Conservation (phyloP, 2,797 vertebrate genomes). For the Ctenosaura bakeri region DNA sequence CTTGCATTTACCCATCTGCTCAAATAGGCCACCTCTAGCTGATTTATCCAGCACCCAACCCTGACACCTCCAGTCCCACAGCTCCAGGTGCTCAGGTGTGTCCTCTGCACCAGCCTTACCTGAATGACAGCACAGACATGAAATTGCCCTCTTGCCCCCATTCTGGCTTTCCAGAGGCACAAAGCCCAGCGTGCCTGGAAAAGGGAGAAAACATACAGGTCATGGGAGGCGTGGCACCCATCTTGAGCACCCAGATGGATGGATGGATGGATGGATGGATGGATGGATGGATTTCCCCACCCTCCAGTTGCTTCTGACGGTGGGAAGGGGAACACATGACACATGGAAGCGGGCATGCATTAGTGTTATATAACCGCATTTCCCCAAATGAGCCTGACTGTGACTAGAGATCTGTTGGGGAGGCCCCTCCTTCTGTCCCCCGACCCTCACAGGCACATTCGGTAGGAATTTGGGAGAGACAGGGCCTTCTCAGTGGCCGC, state of each 20-base stretch:
- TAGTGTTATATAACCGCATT: no score
- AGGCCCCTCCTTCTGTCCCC: not conserved
- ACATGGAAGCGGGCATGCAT: no score
- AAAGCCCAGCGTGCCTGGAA: constrained; percentile 89
- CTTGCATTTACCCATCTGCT: not conserved
- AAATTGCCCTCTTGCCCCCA: constrained; percentile 83
- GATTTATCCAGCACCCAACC: no score
- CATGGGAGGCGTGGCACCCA: not conserved
- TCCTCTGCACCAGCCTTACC: constrained; percentile 78
- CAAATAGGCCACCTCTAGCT: no score
- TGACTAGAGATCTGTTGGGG: no score
- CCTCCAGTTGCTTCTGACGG: no score
- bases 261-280: no score
- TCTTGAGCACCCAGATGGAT: not conserved
- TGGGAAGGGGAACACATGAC: no score
- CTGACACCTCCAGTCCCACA: not conserved
- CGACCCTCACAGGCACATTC: no score
- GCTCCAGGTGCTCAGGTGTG: not conserved
- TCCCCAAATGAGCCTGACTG: not conserved
- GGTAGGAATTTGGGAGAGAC: no score
- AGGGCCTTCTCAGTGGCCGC: no score
- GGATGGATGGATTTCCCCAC: no score
- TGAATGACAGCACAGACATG: constrained; percentile 90
- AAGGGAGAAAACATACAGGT: constrained; percentile 49
- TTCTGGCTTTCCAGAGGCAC: constrained; percentile 79